These are phyloP conservation scores for Neogale vison DNA, from an alignment of 2,113 vertebrate species.

Conservation along the genomic window DNA sequence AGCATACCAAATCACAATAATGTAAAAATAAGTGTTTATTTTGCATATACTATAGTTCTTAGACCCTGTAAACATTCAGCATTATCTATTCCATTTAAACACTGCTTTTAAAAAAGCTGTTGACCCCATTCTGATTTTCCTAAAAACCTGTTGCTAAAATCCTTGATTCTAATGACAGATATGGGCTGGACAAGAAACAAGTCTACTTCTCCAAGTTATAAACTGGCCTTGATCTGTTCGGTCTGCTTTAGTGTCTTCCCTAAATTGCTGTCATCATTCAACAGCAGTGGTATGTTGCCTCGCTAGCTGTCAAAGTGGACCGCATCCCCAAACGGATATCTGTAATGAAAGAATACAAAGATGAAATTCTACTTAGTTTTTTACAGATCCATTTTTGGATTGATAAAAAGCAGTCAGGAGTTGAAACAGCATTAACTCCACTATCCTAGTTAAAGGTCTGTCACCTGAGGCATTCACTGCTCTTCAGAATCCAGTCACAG, in stretches of 20 bases:
- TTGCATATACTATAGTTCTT: neutral
- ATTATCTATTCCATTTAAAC: conserved; percentile 31
- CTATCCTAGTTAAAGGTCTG: neutral
- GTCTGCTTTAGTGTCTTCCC: conserved; percentile 10
- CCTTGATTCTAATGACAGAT: neutral
- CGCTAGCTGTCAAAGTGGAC: neutral
- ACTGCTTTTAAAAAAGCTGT: conserved; percentile 36
- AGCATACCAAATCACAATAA: neutral
- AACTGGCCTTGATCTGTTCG: neutral
- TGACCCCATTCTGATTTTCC: neutral
- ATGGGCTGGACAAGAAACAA: neutral
- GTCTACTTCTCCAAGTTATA: neutral
- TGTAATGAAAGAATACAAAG: conserved; percentile 44
- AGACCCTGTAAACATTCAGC: conserved; percentile 31
- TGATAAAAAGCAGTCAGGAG: neutral
- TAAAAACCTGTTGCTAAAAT: neutral
- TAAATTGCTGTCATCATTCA: neutral
- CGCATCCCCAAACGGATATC: conserved; percentile 11
- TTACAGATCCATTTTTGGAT: neutral
- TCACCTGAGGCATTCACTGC: neutral
- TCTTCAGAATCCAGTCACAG: neutral
- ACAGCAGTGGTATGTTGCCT: neutral
- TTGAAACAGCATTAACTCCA: too few species aligned
- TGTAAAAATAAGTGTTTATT: conserved; percentile 75
- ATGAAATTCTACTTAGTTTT: neutral